Percentiles rank a stretch among this genome's conserved stretches.
phyloP scores from a whole-genome alignment of 1,140 invertebrate species.

The Bombyx mandarina region DNA sequence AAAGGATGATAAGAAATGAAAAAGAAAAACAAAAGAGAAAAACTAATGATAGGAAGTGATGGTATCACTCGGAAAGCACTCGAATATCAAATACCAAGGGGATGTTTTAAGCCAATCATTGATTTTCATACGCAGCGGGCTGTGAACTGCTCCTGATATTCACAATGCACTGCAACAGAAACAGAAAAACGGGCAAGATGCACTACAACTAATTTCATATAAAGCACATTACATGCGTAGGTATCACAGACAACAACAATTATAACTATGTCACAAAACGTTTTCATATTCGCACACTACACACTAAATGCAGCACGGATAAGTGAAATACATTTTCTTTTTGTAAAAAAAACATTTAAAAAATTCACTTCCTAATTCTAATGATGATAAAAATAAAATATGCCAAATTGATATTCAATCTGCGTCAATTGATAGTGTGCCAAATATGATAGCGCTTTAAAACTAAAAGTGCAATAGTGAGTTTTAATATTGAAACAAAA shows the following conservation, averaged over 20 bases:
- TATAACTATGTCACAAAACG: not conserved
- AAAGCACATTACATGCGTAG: constrained; percentile 15
- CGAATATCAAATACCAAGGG: not conserved
- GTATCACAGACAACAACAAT: not conserved
- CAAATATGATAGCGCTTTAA: too few species aligned
- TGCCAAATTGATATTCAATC: too few species aligned
- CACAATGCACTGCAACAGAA: constrained; percentile 62
- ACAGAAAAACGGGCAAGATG: constrained; percentile 57
- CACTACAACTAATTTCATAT: constrained; percentile 39
- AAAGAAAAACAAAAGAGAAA: constrained; percentile 6
- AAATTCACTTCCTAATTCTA: not conserved
- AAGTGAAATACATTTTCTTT: not conserved
- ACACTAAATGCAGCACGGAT: not conserved
- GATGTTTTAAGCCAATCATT: constrained; percentile 27
- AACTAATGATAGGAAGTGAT: constrained; percentile 9
- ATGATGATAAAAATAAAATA: too few species aligned
- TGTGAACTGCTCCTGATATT: constrained; percentile 53
- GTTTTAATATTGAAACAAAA: not conserved
- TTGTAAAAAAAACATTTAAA: not conserved
- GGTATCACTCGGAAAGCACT: constrained; percentile 5
- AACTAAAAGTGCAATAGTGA: too few species aligned
- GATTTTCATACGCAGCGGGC: constrained; percentile 36
- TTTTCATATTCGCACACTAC: not conserved
- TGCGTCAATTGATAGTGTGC: too few species aligned
- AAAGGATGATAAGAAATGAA: not conserved